Conservation (phyloP, 2,113 vertebrate genomes). For the Pao palembangensis region DNA sequence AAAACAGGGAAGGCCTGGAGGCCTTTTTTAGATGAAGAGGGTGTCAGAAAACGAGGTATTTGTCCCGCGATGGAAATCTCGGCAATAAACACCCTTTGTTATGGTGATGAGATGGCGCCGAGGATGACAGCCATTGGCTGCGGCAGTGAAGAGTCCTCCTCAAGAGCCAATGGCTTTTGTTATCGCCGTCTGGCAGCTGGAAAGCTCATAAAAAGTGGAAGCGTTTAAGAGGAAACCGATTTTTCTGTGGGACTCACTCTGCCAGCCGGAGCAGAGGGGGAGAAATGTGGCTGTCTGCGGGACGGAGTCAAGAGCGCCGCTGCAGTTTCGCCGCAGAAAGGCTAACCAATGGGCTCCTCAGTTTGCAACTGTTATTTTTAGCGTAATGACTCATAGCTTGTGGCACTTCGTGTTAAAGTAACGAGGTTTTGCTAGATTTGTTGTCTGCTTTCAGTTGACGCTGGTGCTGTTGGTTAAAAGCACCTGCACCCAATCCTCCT, state of each 20-base stretch:
- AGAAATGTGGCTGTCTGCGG: conserved; percentile 55
- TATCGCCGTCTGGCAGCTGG: conserved; percentile 70
- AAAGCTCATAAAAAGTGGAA: conserved; percentile 62
- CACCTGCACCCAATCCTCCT: conserved; percentile 15
- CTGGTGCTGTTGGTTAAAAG: no score
- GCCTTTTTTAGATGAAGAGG: conserved; percentile 49
- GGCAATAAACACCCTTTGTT: conserved; percentile 68
- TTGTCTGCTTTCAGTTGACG: neutral
- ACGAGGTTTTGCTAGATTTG: conserved; percentile 33
- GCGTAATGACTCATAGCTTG: conserved; percentile 18
- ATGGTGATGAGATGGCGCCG: conserved; percentile 61
- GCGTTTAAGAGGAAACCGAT: conserved; percentile 61
- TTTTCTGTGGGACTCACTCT: conserved; percentile 53
- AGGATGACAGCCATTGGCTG: conserved; percentile 69
- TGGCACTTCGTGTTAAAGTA: conserved; percentile 10
- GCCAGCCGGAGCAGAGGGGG: conserved; percentile 50
- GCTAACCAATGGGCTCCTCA: conserved; percentile 26
- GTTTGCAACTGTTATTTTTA: conserved; percentile 43
- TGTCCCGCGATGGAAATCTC: conserved; percentile 57
- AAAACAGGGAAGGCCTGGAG: conserved; percentile 28
- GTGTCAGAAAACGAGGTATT: conserved; percentile 46
- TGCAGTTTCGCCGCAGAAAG: conserved; percentile 56
- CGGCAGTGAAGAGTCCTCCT: conserved; percentile 55
- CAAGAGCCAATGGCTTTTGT: conserved; percentile 66
- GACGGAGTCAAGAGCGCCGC: conserved; percentile 43